Evolutionary conservation across 64 coral and sea anemone species (phyloP).

Genomic region (Trachythela sp.): DNA sequence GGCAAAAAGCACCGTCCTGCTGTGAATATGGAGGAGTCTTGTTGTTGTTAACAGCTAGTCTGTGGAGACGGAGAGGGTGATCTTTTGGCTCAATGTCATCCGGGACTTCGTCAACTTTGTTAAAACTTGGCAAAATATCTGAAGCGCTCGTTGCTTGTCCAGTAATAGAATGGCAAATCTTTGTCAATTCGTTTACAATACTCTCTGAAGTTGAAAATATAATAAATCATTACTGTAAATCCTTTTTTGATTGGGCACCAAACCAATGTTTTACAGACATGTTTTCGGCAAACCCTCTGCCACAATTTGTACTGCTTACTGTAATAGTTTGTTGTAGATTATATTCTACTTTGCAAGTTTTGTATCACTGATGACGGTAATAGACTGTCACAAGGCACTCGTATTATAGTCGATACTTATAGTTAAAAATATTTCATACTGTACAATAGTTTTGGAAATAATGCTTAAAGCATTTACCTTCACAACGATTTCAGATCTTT

Average conservation of each 20-base stretch:
- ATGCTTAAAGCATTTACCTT: too few species aligned
- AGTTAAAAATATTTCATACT: not conserved
- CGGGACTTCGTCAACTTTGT: conserved; percentile 33
- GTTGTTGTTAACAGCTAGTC: too few species aligned
- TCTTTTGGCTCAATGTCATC: too few species aligned
- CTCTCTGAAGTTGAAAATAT: conserved; percentile 33
- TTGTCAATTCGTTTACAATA: conserved; percentile 60
- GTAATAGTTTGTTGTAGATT: too few species aligned
- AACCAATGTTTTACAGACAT: too few species aligned
- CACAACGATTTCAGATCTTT: not conserved
- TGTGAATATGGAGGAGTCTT: conserved; percentile 62
- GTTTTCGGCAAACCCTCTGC: too few species aligned
- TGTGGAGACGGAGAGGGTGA: too few species aligned
- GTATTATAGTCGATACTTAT: not conserved
- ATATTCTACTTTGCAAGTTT: too few species aligned
- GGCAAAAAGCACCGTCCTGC: conserved; percentile 44
- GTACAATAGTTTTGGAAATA: too few species aligned
- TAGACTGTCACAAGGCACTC: too few species aligned
- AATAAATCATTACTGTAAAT: not conserved
- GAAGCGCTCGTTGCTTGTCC: conserved; percentile 52
- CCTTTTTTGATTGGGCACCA: not conserved
- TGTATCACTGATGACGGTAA: too few species aligned
- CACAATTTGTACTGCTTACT: too few species aligned
- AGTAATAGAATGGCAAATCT: conserved; percentile 48
- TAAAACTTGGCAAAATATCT: conserved; percentile 44